phyloP scores from a whole-genome alignment of 2,113 vertebrate species.

The Bothrops jararaca region DNA sequence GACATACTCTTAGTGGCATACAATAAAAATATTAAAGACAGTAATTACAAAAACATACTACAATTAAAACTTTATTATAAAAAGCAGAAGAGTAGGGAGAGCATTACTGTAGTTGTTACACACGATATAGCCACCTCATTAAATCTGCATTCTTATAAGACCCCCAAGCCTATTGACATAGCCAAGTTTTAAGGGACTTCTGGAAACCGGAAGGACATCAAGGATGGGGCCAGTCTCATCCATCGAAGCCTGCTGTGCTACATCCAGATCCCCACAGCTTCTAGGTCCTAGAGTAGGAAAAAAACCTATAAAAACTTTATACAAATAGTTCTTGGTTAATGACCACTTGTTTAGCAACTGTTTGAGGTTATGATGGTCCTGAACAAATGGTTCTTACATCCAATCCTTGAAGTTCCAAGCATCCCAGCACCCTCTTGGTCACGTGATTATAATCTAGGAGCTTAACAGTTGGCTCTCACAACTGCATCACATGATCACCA shows the following conservation, averaged over 20 bases:
- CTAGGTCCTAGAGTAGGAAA: not conserved
- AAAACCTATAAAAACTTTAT: not conserved
- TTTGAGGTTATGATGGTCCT: not conserved
- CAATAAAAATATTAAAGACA: not conserved
- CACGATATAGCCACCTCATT: not conserved
- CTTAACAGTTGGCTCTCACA: not conserved
- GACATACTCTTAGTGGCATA: not conserved
- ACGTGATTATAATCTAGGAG: not conserved
- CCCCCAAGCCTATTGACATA: not conserved
- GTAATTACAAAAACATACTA: not conserved
- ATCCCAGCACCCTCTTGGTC: not conserved
- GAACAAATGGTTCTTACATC: not conserved
- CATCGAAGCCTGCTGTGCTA: not conserved
- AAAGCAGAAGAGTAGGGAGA: not conserved
- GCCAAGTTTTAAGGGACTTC: not conserved
- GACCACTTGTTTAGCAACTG: not conserved
- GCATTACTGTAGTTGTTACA: not conserved
- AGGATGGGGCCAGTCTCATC: not conserved
- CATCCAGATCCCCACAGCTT: not conserved
- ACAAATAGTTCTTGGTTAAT: not conserved
- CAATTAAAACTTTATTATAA: not conserved
- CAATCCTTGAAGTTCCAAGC: not conserved
- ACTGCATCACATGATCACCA: not conserved
- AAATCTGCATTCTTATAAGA: not conserved
- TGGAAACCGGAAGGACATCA: not conserved